Conservation (phyloP, 2,113 vertebrate species). For the Cyanoramphus novaezelandiae region DNA sequence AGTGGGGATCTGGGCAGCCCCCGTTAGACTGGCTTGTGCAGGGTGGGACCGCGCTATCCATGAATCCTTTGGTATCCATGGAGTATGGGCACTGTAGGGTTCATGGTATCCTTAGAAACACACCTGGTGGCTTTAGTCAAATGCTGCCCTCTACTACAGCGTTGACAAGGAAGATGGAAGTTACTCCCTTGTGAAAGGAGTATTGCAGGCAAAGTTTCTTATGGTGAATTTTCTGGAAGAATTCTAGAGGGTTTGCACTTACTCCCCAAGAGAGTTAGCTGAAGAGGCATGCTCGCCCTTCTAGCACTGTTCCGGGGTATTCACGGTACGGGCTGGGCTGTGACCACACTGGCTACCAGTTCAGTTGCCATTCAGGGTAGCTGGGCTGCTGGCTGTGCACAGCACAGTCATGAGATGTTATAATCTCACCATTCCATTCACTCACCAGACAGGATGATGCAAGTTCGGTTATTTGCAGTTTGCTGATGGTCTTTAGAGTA, state of each 20-base stretch:
- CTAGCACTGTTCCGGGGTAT: fast-evolving
- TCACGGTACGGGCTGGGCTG: not conserved
- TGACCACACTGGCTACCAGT: not conserved
- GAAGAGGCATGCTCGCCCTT: not conserved
- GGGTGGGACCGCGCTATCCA: fast-evolving
- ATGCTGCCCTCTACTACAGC: not conserved
- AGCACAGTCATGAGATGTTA: not conserved
- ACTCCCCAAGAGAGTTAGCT: not conserved
- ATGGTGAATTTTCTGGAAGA: not conserved
- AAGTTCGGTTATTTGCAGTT: not conserved
- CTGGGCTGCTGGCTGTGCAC: not conserved
- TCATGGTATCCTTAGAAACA: not conserved
- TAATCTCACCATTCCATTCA: not conserved
- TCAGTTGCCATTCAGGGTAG: not conserved
- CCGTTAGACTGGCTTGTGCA: not conserved
- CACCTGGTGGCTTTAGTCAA: not conserved
- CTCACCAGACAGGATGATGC: not conserved
- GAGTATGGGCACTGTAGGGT: not conserved
- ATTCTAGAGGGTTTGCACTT: not conserved
- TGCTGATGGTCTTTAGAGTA: not conserved
- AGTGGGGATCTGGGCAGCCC: not conserved
- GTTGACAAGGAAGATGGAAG: not conserved
- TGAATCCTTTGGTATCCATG: not conserved
- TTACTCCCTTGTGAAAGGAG: not conserved
- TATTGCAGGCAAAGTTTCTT: not conserved